Base-by-base conservation (phyloP, 1,140 invertebrate genomes). In the Nylanderia fulva region DNA sequence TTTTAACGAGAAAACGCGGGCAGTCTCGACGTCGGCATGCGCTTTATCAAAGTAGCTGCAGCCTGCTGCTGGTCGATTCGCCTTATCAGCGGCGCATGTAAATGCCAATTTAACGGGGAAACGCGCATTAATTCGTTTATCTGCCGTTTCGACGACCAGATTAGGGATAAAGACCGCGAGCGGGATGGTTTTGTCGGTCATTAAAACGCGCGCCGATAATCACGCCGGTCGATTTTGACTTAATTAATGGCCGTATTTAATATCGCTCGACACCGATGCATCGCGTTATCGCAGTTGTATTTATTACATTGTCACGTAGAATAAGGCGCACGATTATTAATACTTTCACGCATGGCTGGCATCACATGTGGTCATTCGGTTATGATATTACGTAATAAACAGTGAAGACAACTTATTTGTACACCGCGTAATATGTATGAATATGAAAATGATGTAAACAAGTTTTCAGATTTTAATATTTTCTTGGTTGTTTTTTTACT, bases 61-160 rank as follows among this genome's bases (percentile, higher is more conserved):
- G 29, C 29, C 71, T 52, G 39, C 71, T 52, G 39, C 24, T 21
- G n/a, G 61, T 66, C 64, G 71, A 45, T 76, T 86, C 45, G 54
- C 45, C 45, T 85, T 88, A 88, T 88, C 87, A 45, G 39, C 15
- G 63, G 15, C 11, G 36, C 27, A 56, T 69, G 80, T 54, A 60
- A 56, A 69, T 77, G 42, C 13, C 66, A 84, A 76, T 75, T 84
- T 86, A 71, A 48, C 11, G 48, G 61, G 76, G 72, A 66, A 84
- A 84, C n/a, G 39, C 39, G 33, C 9, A 6, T 24, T 27, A 27
- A 15, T 69, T 54, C 39, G 27, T 72, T 88, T 84, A 86, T 84
- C 72, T 84, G 36, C 42, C 52, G 18, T 66, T 48, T 68, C n/a
- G 21, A 36, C 42, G n/a, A 5, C 2, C 29, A 61, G 42, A 54